These are phyloP conservation scores for Frankliniella fusca DNA, from an alignment of 2,888 invertebrate species.

Conservation along the genomic window DNA sequence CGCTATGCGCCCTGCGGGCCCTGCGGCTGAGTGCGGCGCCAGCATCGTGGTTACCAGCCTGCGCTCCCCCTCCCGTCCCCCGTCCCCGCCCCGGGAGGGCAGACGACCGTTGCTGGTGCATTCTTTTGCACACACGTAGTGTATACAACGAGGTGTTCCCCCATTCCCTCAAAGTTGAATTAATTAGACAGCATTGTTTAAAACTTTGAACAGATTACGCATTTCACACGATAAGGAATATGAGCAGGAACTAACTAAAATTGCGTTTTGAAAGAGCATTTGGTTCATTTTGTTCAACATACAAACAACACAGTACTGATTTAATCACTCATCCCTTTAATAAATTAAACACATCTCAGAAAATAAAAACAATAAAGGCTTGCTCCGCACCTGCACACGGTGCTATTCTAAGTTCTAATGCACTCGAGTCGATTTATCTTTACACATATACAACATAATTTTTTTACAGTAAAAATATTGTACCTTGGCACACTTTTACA, in stretches of 20 bases:
- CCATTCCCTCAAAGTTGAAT: too few species aligned
- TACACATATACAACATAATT: not conserved
- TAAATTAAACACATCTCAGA: constrained; percentile 12
- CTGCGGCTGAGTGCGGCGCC: too few species aligned
- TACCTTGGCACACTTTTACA: not conserved
- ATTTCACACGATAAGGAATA: too few species aligned
- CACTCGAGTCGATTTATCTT: not conserved
- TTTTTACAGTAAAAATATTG: not conserved
- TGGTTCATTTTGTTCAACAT: constrained; percentile 6
- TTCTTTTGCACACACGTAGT: too few species aligned
- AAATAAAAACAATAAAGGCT: constrained; percentile 18
- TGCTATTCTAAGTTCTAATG: not conserved
- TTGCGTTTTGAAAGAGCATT: not conserved
- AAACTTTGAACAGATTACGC: too few species aligned
- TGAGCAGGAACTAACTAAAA: not conserved
- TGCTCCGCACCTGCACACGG: not conserved
- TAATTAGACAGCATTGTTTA: too few species aligned
- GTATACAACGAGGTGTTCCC: too few species aligned
- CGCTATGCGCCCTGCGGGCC: too few species aligned
- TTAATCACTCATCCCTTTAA: not conserved
- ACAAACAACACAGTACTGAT: not conserved
- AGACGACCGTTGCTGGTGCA: too few species aligned
- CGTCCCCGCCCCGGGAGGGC: too few species aligned
- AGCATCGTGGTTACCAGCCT: too few species aligned
- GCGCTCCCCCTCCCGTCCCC: too few species aligned